These are phyloP conservation scores for Galeruca laticollis DNA, from an alignment of 2,888 invertebrate genomes.

Conservation along the genomic window DNA sequence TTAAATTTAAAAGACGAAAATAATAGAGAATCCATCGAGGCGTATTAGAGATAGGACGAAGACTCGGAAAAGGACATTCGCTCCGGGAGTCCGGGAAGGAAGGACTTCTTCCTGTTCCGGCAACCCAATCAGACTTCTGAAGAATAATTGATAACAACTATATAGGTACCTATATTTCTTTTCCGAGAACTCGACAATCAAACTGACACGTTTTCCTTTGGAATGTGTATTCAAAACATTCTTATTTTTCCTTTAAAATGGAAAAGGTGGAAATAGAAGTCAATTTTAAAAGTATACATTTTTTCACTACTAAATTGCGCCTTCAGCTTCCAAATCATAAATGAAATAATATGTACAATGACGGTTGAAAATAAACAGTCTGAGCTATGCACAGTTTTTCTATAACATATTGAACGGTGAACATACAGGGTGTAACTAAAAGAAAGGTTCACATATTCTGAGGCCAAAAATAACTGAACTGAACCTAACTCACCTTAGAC, in stretches of 20 bases:
- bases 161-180: constrained; percentile 44
- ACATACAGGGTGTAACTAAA: too few species aligned
- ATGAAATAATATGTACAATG: too few species aligned
- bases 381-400: too few species aligned
- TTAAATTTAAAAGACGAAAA: constrained; percentile 53
- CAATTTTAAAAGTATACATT: not conserved
- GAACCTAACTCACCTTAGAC: too few species aligned
- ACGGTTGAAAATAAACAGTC: too few species aligned
- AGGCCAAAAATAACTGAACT: too few species aligned
- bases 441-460: too few species aligned
- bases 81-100: constrained; percentile 67
- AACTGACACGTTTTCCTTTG: constrained; percentile 16
- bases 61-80: constrained; percentile 66
- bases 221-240: constrained; percentile 12
- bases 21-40: constrained; percentile 55
- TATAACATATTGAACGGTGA: too few species aligned
- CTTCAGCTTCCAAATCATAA: too few species aligned
- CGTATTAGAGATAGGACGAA: constrained; percentile 58
- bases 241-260: not conserved
- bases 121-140: constrained; percentile 64
- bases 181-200: constrained; percentile 31
- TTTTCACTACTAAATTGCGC: too few species aligned
- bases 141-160: constrained; percentile 61
- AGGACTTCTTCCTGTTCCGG: constrained; percentile 67
- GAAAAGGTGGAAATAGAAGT: not conserved